Evolutionary conservation across 35 echinoderm and acorn worm genomes (phyloP).

Genomic region (Heliocidaris erythrogramma): DNA sequence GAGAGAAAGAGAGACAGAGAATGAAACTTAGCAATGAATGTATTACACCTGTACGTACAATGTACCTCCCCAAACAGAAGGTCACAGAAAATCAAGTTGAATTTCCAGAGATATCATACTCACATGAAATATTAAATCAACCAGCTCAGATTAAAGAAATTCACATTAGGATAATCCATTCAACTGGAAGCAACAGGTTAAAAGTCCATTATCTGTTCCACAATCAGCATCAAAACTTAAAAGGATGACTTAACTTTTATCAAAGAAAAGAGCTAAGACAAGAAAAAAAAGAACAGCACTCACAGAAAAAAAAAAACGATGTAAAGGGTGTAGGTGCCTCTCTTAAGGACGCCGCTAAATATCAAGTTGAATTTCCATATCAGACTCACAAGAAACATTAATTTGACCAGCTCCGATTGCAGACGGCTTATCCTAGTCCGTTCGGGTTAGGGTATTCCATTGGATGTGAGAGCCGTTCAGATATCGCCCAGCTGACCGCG

Average conservation of each 20-base stretch:
- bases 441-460: not conserved
- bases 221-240: not conserved
- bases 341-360: not conserved
- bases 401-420: not conserved
- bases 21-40: too few relatives aligned
- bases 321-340: not conserved
- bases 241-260: not conserved
- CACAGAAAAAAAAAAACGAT: not conserved
- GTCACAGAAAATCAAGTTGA: not conserved
- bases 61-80: too few relatives aligned
- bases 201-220: not conserved
- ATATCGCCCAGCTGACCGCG: not conserved
- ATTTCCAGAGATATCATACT: not conserved
- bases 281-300: not conserved
- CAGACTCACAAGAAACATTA: not conserved
- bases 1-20: too few relatives aligned
- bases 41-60: too few relatives aligned
- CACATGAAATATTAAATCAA: not conserved
- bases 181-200: not conserved
- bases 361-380: constrained; percentile 18
- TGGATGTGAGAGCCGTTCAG: not conserved
- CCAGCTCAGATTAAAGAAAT: not conserved
- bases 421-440: not conserved
- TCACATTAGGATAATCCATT: not conserved
- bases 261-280: not conserved